Evolutionary conservation across 2,797 vertebrate genomes (phyloP).

Genomic region (Sorex maritimensis): DNA sequence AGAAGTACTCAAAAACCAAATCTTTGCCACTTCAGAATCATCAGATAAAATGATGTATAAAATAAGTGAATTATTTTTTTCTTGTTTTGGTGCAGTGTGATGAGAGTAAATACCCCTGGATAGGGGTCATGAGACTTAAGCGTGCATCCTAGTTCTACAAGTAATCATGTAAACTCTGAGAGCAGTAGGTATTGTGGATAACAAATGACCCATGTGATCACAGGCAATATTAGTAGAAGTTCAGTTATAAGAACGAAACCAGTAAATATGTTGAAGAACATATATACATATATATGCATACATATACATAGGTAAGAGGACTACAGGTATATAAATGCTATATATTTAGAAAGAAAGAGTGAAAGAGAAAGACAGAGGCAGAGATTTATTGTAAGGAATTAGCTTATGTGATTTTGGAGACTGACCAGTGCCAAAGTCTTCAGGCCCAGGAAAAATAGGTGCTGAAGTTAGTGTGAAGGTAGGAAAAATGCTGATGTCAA

Average conservation of each 20-base stretch:
- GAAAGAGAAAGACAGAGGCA: not conserved
- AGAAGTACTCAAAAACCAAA: constrained; percentile 43
- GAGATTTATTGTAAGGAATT: constrained; percentile 33
- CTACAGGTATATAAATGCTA: too few relatives aligned
- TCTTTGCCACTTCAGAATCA: constrained; percentile 4
- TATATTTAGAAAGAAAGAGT: too few relatives aligned
- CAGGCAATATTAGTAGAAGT: not conserved
- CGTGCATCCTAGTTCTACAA: not conserved
- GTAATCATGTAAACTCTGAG: not conserved
- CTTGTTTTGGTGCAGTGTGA: not conserved
- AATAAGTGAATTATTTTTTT: not conserved
- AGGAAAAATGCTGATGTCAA: not conserved
- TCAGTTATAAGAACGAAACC: constrained; percentile 31
- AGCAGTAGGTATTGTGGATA: not conserved
- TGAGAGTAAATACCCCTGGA: not conserved
- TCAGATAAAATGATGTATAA: not conserved
- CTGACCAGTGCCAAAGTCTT: not conserved
- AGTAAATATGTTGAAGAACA: not conserved
- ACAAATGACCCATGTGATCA: not conserved
- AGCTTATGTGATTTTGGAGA: not conserved
- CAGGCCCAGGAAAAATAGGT: not conserved
- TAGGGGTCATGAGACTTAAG: not conserved
- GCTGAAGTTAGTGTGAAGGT: not conserved
- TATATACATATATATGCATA: not conserved
- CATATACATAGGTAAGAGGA: not conserved